These are phyloP conservation scores for Leucopsar rothschildi DNA, from an alignment of 2,113 vertebrate genomes.

Conservation along the genomic window DNA sequence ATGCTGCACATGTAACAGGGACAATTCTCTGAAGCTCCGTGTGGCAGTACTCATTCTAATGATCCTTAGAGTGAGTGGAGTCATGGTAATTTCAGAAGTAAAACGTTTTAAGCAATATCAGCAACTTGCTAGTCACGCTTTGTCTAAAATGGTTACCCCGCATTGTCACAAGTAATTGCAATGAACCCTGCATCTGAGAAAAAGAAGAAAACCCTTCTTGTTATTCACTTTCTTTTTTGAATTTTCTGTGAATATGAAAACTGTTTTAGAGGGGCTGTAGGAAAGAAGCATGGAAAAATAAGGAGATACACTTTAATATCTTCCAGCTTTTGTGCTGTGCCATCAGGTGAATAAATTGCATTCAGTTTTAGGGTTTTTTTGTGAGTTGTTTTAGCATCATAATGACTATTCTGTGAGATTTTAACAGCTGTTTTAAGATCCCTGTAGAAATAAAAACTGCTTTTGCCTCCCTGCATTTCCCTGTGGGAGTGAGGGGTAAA, in stretches of 20 bases:
- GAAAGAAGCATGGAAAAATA: background rate
- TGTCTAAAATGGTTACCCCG: background rate
- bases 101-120: background rate
- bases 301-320: background rate
- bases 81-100: background rate
- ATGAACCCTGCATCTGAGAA: background rate
- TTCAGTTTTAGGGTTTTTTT: background rate
- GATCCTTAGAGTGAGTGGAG: background rate
- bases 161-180: background rate
- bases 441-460: background rate
- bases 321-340: background rate
- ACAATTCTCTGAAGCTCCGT: background rate
- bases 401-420: background rate
- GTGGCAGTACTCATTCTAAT: background rate
- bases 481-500: background rate
- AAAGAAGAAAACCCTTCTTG: background rate
- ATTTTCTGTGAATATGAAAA: background rate
- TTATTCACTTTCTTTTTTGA: background rate
- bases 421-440: background rate
- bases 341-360: background rate
- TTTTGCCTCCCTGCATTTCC: background rate
- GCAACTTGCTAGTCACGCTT: background rate
- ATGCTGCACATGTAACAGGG: accelerated
- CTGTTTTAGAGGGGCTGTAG: background rate
- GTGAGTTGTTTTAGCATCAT: background rate